Base-by-base conservation (phyloP, 1,140 invertebrate genomes). In the Laupala kohalensis region DNA sequence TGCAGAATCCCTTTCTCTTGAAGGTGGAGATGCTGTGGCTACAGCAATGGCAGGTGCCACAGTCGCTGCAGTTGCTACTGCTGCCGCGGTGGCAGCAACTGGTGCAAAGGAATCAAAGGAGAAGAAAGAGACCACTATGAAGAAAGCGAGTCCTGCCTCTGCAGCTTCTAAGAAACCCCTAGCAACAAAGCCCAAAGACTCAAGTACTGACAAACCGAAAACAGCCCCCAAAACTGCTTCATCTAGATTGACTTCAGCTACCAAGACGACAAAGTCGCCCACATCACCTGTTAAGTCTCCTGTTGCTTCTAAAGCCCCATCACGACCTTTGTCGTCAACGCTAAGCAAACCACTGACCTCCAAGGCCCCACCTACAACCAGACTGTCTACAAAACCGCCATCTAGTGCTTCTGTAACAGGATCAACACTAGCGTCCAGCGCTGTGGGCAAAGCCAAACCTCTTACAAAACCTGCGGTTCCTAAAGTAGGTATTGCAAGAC, bases 301-400 rank as follows among this genome's bases (percentile, higher is more conserved):
- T 6, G 24, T 67, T 5, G 30, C 76, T 64, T 62, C 67, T 28
- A 53, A 73, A 19, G 76, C 79, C 23, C 69, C 81, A 6, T 19
- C 74, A 15, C 77, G 77, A 66, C 30, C 73, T 2, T 6, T 37
- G 64, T 53, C 53, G 13, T 23, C 72, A 24, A 70, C 72, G 9
- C 12, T 64, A 12, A 24, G 64, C 13, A 77, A 76, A 71, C 75
- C 2, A 62, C 73, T 0, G 71, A 75, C 6, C 70, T 76, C 6
- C 19, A 64, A 71, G 5, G 73, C 73, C 28, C 9, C 69, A 3
- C 69, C 67, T 26, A n/a, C 70, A 9, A 66, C 75, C 0, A n/a
- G n/a, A n/a, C n/a, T n/a, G n/a, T 81, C 83, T 4, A 82, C 82
- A 69, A 86, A 85, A 74, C 77, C 83, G 0, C 72, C 83, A 1